Evolutionary conservation across 2,888 invertebrate genomes (phyloP), one percentile per base, ranked within the genome.

Genomic region (Scaptodrosophila latifasciaeformis): DNA sequence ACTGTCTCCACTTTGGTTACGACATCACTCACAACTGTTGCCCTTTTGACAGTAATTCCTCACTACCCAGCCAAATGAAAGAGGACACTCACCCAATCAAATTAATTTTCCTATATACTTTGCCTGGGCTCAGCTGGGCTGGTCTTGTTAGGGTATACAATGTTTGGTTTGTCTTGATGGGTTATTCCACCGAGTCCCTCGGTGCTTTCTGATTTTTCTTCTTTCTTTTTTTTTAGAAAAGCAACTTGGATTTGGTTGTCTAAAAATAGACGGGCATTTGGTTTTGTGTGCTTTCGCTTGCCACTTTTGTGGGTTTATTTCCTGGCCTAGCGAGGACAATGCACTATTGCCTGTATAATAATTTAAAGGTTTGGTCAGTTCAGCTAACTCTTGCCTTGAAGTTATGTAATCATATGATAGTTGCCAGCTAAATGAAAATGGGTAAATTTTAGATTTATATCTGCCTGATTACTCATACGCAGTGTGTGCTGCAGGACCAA

Each of bases 401-500:
- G 71, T 72, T 72, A 78, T 72, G 56, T 75, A 72, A 72, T 70
- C n/a, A n/a, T n/a, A n/a, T n/a, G 50, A 71, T 49, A 74, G 70
- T 54, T 57, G 44, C 55, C 44, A 53, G 56, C 56, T 12, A 21
- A 67, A 70, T 43, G 47, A 56, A 79, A 62, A 58, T 71, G 76
- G 66, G 72, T 66, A 68, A 68, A 62, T 77, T n/a, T 63, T 72
- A 76, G 72, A 72, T 72, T 71, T 72, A 66, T 72, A 72, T 79
- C 80, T 79, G 48, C 54, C 57, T 70, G 75, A 75, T 80, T 75
- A 80, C 75, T 75, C 75, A 75, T 75, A 78, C 64, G 64, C 59
- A 51, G 51, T 59, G 56, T 60, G 30, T 10, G 6, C 29, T 46
- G 30, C 37, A 57, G 47, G 49, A 52, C 43, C 18, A 52, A 15